phyloP scores from a whole-genome alignment of 2,113 vertebrate species.

The Oxyura jamaicensis region DNA sequence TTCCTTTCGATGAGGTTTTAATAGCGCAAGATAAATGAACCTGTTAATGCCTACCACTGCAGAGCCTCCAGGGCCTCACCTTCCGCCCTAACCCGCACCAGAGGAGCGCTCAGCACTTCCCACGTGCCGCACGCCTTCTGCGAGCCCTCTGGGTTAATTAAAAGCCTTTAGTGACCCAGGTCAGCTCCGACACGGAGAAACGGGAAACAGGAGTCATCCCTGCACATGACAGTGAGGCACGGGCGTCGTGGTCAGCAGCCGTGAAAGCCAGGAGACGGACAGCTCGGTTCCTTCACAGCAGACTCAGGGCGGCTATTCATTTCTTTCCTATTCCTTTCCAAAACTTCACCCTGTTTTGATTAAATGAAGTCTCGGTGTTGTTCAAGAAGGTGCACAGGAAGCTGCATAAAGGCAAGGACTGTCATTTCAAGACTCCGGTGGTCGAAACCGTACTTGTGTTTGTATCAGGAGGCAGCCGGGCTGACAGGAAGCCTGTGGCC shows the following conservation, averaged over 20 bases:
- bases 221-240: not conserved
- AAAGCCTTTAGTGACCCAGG: no score
- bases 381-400: constrained; percentile 5
- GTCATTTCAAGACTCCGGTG: not conserved
- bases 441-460: not conserved
- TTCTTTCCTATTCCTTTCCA: not conserved
- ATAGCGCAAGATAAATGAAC: not conserved
- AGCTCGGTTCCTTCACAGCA: not conserved
- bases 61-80: not conserved
- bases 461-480: not conserved
- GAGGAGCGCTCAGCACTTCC: not conserved
- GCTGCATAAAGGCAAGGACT: not conserved
- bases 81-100: not conserved
- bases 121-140: not conserved
- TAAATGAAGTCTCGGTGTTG: not conserved
- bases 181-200: not conserved
- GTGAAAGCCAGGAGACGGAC: not conserved
- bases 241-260: constrained; percentile 21
- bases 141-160: not conserved
- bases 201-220: not conserved
- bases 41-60: not conserved
- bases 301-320: not conserved
- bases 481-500: not conserved
- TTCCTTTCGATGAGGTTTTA: not conserved
- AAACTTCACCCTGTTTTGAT: not conserved